phyloP scores from a whole-genome alignment of 2,113 vertebrate species.

The Oryctolagus cuniculus region mOryCun1.1 NC_091439.1:110860501-110861000 shows the following conservation, averaged over 20 bases:
- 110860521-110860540: conserved; percentile 26
- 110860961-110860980: background rate
- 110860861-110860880: background rate
- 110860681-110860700: too few species aligned
- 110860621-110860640: too few species aligned
- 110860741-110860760: background rate
- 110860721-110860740: background rate
- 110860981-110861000: accelerated
- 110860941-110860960: background rate
- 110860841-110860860: background rate
- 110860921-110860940: background rate
- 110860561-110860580: background rate
- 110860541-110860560: conserved; percentile 77
- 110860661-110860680: background rate
- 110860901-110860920: background rate
- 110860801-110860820: too few species aligned
- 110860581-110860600: background rate
- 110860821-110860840: background rate
- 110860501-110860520: conserved; percentile 52
- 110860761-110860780: too few species aligned
- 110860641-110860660: background rate
- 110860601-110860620: background rate
- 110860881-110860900: background rate
- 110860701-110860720: too few species aligned
- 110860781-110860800: too few species aligned